Evolutionary conservation across 2,888 invertebrate genomes (phyloP).

Genomic region (Aphidoletes aphidimyza): DNA sequence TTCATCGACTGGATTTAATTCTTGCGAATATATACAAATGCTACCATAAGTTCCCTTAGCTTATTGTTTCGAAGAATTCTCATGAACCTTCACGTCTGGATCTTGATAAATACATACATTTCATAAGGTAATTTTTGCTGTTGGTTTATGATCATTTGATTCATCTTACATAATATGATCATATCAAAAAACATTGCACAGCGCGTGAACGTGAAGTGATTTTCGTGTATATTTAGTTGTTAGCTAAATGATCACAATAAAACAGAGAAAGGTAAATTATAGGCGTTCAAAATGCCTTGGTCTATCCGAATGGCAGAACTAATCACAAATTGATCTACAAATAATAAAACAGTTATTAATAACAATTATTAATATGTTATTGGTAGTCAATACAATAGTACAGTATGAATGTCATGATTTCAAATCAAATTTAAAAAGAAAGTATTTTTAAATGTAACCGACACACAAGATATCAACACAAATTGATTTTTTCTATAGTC

Average conservation of each 20-base stretch:
- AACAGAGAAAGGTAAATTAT: neutral
- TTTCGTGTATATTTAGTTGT: too few species aligned
- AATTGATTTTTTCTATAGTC: too few species aligned
- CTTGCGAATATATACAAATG: too few species aligned
- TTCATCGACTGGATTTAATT: too few species aligned
- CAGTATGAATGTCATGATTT: too few species aligned
- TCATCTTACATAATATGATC: neutral
- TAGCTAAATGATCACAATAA: neutral
- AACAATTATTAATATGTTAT: too few species aligned
- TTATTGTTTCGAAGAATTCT: neutral
- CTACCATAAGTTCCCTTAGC: too few species aligned
- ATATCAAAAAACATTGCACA: neutral
- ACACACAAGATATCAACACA: too few species aligned
- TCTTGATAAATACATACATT: neutral
- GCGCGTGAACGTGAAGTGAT: neutral
- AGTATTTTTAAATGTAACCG: too few species aligned
- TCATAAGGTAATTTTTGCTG: neutral
- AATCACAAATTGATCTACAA: neutral
- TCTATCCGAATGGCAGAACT: neutral
- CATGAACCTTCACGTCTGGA: neutral
- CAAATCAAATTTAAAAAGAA: too few species aligned
- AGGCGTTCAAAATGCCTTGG: neutral
- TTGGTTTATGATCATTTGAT: neutral
- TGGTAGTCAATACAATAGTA: conserved; percentile 13
- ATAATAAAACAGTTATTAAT: too few species aligned